Evolutionary conservation across 2,888 invertebrate species (phyloP).

Genomic region (Mythimna pallens): DNA sequence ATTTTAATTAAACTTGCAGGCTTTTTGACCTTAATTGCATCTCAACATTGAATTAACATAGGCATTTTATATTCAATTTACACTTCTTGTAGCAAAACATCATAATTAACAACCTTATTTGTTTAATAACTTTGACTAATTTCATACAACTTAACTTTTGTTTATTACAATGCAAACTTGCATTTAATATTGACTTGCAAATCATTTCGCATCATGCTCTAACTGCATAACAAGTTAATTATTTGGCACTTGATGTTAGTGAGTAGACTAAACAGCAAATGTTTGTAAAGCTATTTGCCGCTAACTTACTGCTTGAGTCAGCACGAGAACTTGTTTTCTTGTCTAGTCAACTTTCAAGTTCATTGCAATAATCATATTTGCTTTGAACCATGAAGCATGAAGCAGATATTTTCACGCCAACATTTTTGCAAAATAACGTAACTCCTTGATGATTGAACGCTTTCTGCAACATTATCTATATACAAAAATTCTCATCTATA

Average conservation of each 20-base stretch:
- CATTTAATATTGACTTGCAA: constrained; percentile 24
- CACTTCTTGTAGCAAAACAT: background rate
- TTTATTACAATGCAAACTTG: background rate
- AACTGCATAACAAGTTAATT: constrained; percentile 34
- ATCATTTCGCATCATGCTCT: constrained; percentile 25
- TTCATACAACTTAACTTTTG: background rate
- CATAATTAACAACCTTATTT: background rate
- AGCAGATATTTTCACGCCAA: background rate
- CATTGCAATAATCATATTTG: constrained; percentile 24
- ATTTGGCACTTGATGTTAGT: constrained; percentile 32
- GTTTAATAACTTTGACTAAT: background rate
- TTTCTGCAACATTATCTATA: no score
- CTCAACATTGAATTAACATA: background rate
- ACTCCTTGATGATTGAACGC: background rate
- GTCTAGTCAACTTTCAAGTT: constrained; percentile 43
- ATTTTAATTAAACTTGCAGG: constrained; percentile 2
- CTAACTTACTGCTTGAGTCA: constrained; percentile 38
- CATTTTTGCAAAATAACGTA: background rate
- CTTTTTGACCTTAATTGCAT: background rate
- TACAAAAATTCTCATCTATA: background rate
- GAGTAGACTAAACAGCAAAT: constrained; percentile 30
- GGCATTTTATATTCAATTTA: background rate
- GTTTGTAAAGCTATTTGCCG: constrained; percentile 44
- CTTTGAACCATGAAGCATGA: constrained; percentile 2
- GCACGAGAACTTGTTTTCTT: constrained; percentile 43